Conservation (phyloP, 2,797 vertebrate genomes). For the Pseudotriccus pelzelni region DNA sequence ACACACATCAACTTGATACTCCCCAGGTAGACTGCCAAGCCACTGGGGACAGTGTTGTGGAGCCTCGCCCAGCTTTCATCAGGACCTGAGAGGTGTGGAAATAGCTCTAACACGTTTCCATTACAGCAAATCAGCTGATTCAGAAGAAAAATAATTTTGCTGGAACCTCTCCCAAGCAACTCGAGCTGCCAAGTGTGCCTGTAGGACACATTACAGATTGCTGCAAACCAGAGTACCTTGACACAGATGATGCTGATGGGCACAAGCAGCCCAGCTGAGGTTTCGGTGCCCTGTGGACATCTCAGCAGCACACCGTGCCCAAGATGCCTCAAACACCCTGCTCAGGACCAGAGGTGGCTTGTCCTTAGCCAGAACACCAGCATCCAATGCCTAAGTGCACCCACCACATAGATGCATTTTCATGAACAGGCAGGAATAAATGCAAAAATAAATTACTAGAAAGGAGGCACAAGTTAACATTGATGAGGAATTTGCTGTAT, state of each 20-base stretch:
- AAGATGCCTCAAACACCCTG: background rate
- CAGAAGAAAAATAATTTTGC: background rate
- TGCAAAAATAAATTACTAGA: background rate
- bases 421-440: background rate
- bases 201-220: background rate
- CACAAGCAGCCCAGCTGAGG: background rate
- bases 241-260: background rate
- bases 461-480: accelerated
- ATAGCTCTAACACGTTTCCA: background rate
- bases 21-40: background rate
- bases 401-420: background rate
- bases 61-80: background rate
- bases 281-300: background rate
- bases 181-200: background rate
- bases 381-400: background rate
- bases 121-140: background rate
- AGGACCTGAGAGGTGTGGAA: background rate
- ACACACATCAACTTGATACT: background rate
- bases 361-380: background rate
- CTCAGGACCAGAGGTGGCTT: background rate
- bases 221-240: background rate
- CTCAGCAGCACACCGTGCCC: background rate
- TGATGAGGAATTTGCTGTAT: background rate
- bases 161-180: background rate
- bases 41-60: accelerated